A percentile compares a stretch with the other conserved stretches of the same genome.
Conservation (phyloP, 2,888 invertebrate species). For the Camponotus fellah region DNA sequence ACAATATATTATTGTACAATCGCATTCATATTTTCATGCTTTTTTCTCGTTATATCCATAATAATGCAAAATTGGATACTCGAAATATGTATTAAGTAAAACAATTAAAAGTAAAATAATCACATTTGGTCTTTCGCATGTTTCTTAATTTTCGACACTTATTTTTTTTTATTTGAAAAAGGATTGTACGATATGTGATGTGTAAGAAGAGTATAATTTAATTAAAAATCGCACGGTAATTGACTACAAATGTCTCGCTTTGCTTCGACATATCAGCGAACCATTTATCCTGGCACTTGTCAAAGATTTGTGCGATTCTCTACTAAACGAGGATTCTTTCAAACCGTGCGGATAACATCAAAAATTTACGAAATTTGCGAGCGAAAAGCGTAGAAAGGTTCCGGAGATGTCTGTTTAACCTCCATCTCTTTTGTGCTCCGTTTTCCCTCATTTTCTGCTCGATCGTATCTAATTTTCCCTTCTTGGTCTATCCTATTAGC, state of each 20-base stretch:
- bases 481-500: constrained; percentile 64
- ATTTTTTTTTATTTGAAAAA: background rate
- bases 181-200: background rate
- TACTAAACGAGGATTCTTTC: constrained; percentile 47
- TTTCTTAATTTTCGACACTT: background rate
- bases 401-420: constrained; percentile 40
- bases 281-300: constrained; percentile 38
- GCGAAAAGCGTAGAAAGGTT: constrained; percentile 62
- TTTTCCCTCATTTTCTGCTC: background rate
- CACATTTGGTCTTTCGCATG: background rate
- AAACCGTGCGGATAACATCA: constrained; percentile 62
- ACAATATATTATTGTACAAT: constrained; percentile 18
- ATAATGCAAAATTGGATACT: background rate
- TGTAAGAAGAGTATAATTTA: background rate
- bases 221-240: constrained; percentile 33
- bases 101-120: background rate
- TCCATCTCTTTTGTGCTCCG: constrained; percentile 14
- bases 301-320: constrained; percentile 40
- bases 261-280: constrained; percentile 3
- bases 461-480: constrained; percentile 72
- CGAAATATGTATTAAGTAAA: background rate
- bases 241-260: constrained; percentile 12
- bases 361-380: constrained; percentile 64
- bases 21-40: too few relatives aligned
- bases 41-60: background rate